Conservation (phyloP, 2,113 vertebrate genomes). For the Cololabis saira region DNA sequence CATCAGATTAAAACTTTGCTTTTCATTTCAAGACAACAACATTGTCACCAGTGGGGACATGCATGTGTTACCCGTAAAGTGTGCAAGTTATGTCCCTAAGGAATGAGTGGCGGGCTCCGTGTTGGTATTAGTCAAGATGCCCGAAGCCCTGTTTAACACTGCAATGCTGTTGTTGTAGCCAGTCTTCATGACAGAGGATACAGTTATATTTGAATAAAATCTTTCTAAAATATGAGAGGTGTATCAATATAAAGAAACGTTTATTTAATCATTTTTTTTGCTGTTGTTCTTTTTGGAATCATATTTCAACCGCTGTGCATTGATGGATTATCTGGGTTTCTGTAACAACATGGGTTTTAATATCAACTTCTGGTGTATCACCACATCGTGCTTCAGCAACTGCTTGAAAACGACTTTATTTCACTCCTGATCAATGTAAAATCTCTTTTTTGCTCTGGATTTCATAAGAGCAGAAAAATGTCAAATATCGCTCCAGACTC, state of each 20-base stretch:
- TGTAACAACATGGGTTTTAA: not conserved
- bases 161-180: constrained; percentile 12
- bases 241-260: not conserved
- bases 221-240: not conserved
- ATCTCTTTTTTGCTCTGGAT: too few species aligned
- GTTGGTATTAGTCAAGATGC: constrained; percentile 25
- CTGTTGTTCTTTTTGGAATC: not conserved
- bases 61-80: constrained; percentile 33
- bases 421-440: too few species aligned
- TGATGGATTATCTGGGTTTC: too few species aligned
- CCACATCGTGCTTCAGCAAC: constrained; percentile 13
- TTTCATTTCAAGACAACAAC: constrained; percentile 53
- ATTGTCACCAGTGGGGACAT: constrained; percentile 45
- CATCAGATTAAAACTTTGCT: constrained; percentile 65
- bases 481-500: too few species aligned
- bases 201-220: constrained; percentile 15
- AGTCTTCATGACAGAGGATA: constrained; percentile 24
- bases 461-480: too few species aligned
- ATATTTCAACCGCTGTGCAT: too few species aligned
- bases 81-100: constrained; percentile 36
- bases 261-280: too few species aligned
- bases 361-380: not conserved
- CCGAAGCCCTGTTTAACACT: constrained; percentile 18
- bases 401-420: too few species aligned
- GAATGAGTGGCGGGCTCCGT: constrained; percentile 33